Evolutionary conservation across 2,113 vertebrate genomes (phyloP).

Genomic region (Thunnus maccoyii): DNA sequence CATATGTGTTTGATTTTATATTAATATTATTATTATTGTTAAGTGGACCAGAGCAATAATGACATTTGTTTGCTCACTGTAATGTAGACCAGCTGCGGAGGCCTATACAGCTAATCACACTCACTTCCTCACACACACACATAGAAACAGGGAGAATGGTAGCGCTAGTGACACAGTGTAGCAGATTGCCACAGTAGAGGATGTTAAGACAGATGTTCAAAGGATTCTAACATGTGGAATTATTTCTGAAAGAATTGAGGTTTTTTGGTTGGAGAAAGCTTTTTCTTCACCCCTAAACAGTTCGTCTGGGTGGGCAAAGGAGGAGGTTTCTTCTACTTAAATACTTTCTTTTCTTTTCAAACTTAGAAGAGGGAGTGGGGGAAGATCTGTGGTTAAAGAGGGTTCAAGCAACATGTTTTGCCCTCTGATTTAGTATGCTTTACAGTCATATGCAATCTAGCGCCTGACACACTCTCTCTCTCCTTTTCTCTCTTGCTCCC

Average conservation of each 20-base stretch:
- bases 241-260: neutral
- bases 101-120: slow-evolving; percentile 5
- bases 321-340: neutral
- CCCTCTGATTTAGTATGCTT: slow-evolving; percentile 41
- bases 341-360: neutral
- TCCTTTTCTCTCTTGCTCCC: slow-evolving; percentile 26
- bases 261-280: neutral
- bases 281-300: neutral
- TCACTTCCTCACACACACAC: neutral
- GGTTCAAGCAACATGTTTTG: neutral
- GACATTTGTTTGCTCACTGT: slow-evolving; percentile 5
- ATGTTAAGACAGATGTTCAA: slow-evolving; percentile 37
- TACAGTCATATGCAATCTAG: slow-evolving; percentile 19
- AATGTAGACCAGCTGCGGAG: slow-evolving; percentile 21
- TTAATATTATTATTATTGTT: neutral
- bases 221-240: slow-evolving; percentile 28
- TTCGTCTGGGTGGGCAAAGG: neutral
- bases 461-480: slow-evolving; percentile 16
- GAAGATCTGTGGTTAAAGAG: neutral
- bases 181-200: slow-evolving; percentile 39
- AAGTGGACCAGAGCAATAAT: neutral
- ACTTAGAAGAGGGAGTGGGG: neutral
- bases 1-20: neutral
- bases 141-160: slow-evolving; percentile 3
- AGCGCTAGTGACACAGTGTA: neutral